Evolutionary conservation across 2,113 vertebrate genomes (phyloP), one percentile per base, ranked within the genome.

Genomic region (Nothobranchius furzeri): DNA sequence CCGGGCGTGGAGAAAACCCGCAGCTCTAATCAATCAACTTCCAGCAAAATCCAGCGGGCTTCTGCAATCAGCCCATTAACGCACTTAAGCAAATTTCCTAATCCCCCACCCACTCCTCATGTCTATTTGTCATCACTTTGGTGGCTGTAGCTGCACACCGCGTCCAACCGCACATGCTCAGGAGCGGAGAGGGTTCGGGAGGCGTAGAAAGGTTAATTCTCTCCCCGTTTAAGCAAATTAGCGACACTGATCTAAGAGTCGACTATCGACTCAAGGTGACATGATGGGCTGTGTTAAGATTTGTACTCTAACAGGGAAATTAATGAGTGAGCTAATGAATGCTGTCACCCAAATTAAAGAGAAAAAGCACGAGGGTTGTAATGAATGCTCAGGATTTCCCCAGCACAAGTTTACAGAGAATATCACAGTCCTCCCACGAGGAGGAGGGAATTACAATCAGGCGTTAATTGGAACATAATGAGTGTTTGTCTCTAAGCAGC

Each of bases 31-130:
- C 97, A 96, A 96, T 98, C 96, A 98, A 95, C 93, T 94, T 85
- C 85, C 84, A 91, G 93, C 70, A 79, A 93, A 95, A 94, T 95
- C 93, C 90, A 82, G 82, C 90, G 81, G 89, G 90, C 91, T 90
- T 79, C 82, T 82, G 89, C 94, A 94, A 95, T 96, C 94, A 96
- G 93, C 90, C 94, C 93, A 95, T 96, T 97, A 96, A 94, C 95
- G 90, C 93, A 96, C 95, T 97, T 97, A 97, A 94, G 94, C 95
- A 97, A 96, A 98, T 96, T 96, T 95, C 93, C 91, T 95, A 95
- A 96, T 96, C 95, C 95, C 52, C 52, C 73, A 67, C 6, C 6
- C 37, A 40, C 37, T 20, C 17, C 12, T 43, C 37, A 1, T 70
- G 85, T 87, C 83, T 95, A 94, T 95, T 96, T 92, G 91, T 95